phyloP scores from a whole-genome alignment of 1,140 invertebrate genomes.

The Diuraphis noxia region DNA sequence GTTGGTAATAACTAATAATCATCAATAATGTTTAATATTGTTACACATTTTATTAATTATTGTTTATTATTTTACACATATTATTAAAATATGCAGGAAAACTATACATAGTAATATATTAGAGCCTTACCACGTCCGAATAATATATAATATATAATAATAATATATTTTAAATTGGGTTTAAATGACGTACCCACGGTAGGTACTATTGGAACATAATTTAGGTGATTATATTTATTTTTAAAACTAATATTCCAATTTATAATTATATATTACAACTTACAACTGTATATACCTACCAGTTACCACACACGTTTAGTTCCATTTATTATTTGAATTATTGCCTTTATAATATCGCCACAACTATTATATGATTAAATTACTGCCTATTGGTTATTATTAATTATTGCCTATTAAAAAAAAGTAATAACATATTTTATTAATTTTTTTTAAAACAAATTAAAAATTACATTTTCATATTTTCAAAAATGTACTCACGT shows the following conservation, averaged over 20 bases:
- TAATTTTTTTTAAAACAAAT: too few relatives aligned
- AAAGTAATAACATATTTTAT: not conserved
- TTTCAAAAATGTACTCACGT: not conserved
- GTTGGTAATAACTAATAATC: not conserved
- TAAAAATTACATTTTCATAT: too few relatives aligned
- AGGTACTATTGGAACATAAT: not conserved
- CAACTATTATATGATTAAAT: not conserved
- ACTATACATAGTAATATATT: not conserved
- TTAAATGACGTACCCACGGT: not conserved
- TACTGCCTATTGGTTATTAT: not conserved
- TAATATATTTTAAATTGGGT: too few relatives aligned
- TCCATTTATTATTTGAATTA: not conserved
- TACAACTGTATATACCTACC: not conserved
- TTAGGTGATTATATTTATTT: not conserved
- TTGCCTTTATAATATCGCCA: not conserved
- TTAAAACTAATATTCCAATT: not conserved
- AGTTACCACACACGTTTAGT: too few relatives aligned
- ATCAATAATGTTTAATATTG: not conserved
- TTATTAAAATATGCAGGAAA: not conserved
- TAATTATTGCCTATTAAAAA: not conserved
- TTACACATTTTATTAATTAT: not conserved
- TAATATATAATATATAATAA: not conserved
- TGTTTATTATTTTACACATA: not conserved
- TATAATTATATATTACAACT: not conserved
- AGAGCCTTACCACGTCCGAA: not conserved